phyloP scores from a whole-genome alignment of 1,140 invertebrate species.

The Bombus terrestris region DNA sequence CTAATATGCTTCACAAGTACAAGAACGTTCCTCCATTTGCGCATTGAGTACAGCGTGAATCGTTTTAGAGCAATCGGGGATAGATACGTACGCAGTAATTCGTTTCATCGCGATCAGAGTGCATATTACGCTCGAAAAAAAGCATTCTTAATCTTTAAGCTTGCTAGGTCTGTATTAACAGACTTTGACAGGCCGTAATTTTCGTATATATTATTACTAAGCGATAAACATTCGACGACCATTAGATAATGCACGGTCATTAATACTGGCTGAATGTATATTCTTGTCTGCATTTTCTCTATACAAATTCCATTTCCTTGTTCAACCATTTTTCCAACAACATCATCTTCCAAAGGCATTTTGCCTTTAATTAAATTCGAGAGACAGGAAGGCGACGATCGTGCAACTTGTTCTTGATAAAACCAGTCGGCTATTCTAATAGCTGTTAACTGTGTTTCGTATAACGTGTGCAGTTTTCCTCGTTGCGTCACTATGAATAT shows the following conservation, averaged over 20 bases:
- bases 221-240: not conserved
- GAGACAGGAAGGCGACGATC: not conserved
- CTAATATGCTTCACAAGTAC: not conserved
- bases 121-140: not conserved
- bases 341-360: not conserved
- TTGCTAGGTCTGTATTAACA: not conserved
- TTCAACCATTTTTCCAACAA: not conserved
- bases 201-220: not conserved
- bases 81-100: not conserved
- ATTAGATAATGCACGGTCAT: conserved; percentile 3
- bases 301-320: not conserved
- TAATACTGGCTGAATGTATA: not conserved
- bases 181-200: not conserved
- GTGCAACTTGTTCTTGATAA: too few species aligned
- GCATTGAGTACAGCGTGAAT: too few species aligned
- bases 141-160: not conserved
- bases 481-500: too few species aligned
- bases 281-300: not conserved
- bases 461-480: too few species aligned
- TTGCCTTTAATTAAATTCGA: too few species aligned
- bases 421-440: too few species aligned
- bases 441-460: too few species aligned
- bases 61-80: not conserved
- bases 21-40: not conserved
- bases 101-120: not conserved